Evolutionary conservation across 2,888 invertebrate species (phyloP).

Genomic region (Pyrochroa serraticornis): DNA sequence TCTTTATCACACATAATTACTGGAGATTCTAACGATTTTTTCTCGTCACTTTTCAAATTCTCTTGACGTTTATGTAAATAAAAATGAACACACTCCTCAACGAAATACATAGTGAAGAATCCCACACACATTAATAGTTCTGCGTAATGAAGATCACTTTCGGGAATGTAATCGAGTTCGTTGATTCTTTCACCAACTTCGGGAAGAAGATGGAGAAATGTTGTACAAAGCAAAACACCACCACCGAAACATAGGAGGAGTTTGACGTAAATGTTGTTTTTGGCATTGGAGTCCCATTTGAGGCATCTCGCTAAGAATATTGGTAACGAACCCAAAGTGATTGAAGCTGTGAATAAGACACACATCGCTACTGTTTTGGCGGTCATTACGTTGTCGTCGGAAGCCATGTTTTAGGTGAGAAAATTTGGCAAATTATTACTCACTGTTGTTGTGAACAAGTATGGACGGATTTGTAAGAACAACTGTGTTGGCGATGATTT

Average conservation of each 20-base stretch:
- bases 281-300: constrained; percentile 63
- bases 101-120: constrained; percentile 77
- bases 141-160: constrained; percentile 66
- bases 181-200: constrained; percentile 72
- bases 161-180: constrained; percentile 63
- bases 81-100: constrained; percentile 78
- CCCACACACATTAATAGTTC: constrained; percentile 76
- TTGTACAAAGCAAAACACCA: constrained; percentile 82
- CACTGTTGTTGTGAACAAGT: no score
- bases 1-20: constrained; percentile 14
- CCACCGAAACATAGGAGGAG: constrained; percentile 77
- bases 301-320: constrained; percentile 71
- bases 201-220: constrained; percentile 80
- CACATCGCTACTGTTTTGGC: constrained; percentile 83
- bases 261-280: constrained; percentile 61
- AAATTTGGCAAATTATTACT: no score
- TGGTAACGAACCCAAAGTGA: constrained; percentile 76
- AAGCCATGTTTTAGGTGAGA: no score
- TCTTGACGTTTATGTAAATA: constrained; percentile 65
- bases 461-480: no score
- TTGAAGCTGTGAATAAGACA: constrained; percentile 76
- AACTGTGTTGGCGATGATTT: no score
- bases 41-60: constrained; percentile 34
- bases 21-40: neutral
- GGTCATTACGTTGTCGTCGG: constrained; percentile 7